Base-by-base conservation (phyloP, 2,113 vertebrate species). In the Synodontis membranacea region DNA sequence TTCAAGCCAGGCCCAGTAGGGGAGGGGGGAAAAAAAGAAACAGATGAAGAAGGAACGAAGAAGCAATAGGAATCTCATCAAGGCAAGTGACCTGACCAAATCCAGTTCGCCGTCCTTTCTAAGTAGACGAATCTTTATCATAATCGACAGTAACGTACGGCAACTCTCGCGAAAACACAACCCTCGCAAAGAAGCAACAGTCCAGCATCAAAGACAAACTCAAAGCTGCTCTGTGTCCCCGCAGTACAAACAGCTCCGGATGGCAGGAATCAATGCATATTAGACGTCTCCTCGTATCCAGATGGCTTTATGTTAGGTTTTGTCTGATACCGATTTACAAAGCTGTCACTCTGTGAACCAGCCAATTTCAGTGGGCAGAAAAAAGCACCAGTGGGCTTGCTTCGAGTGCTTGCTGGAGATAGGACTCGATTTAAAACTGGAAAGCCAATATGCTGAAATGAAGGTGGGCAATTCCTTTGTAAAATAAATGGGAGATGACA, bases 31-130 rank as follows among this genome's bases (percentile, higher is more conserved):
- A 62, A 37, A 60, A 62, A 28, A 23, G 34, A 78, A 70, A 80
- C 80, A 86, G 78, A 91, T 23, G 84, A 31, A 85, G 90, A 92
- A 91, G 84, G 48, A 84, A 66, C 4, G n/a, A 86, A 84, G 89
- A 88, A 85, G 83, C 85, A 86, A 56, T 37, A 64, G 44, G 25
- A 54, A 10, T 9, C 42, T 44, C 23, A 68, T 31, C 64, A 42
- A 64, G 50, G 39, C 70, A 78, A 66, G 19, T 46, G 4, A 79
- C 15, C 74, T 72, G 8, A 23, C 72, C 46, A 21, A 79, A 86
- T 50, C 11, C 80, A 86, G 11, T 37, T 68, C 11, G 31, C 15
- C 52, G 3, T 82, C 54, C 58, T 68, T 86, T 79, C 17, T 54
- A 62, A 72, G 11, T 56, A 70, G 1, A 64, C 42, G 42, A 82